These are phyloP conservation scores for Peromyscus attwateri DNA, from an alignment of 2,797 vertebrate genomes.

Conservation along the genomic window DNA sequence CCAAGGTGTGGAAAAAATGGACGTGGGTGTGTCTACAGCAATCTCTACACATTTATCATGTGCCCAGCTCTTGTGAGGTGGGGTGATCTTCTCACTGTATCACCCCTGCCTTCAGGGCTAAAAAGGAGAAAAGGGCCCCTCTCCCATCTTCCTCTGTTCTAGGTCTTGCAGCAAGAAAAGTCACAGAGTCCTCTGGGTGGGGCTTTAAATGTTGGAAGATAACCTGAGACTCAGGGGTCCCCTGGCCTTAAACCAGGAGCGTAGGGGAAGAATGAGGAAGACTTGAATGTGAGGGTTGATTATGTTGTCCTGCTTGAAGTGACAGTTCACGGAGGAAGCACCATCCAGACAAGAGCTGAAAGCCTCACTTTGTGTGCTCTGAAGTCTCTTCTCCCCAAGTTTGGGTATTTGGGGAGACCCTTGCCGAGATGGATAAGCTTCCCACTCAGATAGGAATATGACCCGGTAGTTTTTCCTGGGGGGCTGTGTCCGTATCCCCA, in stretches of 20 bases:
- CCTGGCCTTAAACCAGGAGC: neutral
- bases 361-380: neutral
- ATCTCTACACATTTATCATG: accelerated
- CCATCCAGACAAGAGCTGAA: neutral
- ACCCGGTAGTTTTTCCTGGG: neutral
- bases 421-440: neutral
- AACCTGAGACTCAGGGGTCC: neutral
- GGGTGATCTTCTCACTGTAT: accelerated
- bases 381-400: neutral
- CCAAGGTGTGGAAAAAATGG: accelerated
- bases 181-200: neutral
- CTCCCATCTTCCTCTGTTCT: neutral
- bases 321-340: neutral
- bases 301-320: neutral
- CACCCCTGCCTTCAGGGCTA: neutral
- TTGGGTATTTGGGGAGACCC: neutral
- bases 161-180: accelerated
- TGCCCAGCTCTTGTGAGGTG: neutral
- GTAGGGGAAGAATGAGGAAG: neutral
- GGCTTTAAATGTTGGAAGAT: neutral
- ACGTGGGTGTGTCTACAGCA: accelerated
- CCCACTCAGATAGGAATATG: neutral
- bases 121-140: neutral
- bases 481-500: constrained; percentile 19
- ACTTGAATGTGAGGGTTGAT: neutral